Evolutionary conservation across 2,797 vertebrate species (phyloP).

Genomic region (Iguana delicatissima): DNA sequence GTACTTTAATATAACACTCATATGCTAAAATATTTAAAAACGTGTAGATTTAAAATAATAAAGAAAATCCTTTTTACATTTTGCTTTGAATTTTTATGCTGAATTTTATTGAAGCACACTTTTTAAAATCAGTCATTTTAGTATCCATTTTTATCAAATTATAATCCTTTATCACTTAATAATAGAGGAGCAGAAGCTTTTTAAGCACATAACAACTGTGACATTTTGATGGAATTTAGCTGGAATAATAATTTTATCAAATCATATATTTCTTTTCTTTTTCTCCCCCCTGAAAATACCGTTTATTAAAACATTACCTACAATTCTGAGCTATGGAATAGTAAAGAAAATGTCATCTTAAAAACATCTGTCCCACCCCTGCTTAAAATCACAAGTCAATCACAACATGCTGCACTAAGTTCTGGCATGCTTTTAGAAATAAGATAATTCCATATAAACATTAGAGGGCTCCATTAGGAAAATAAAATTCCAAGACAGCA

Average conservation of each 20-base stretch:
- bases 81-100: slow-evolving; percentile 76
- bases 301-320: slow-evolving; percentile 78
- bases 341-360: slow-evolving; percentile 79
- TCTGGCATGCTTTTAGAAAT: slow-evolving; percentile 67
- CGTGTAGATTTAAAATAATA: slow-evolving; percentile 71
- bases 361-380: slow-evolving; percentile 53
- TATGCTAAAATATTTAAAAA: slow-evolving; percentile 59
- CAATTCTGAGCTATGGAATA: slow-evolving; percentile 67
- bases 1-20: slow-evolving; percentile 49
- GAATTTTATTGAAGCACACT: slow-evolving; percentile 75
- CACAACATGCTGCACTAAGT: slow-evolving; percentile 64
- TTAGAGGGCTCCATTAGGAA: slow-evolving; percentile 51
- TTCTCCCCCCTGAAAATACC: slow-evolving; percentile 64
- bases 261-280: slow-evolving; percentile 76
- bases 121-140: slow-evolving; percentile 75
- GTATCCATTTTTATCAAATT: slow-evolving; percentile 80
- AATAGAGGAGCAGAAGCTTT: slow-evolving; percentile 78
- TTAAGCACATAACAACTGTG: slow-evolving; percentile 77
- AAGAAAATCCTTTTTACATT: slow-evolving; percentile 66
- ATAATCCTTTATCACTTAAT: slow-evolving; percentile 82
- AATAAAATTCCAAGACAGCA: slow-evolving; percentile 40
- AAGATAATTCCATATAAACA: slow-evolving; percentile 67
- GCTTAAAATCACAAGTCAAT: slow-evolving; percentile 58
- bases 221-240: slow-evolving; percentile 80
- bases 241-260: slow-evolving; percentile 80